Conservation (phyloP, 2,797 vertebrate species). For the Gymnothorax reevesii region DNA sequence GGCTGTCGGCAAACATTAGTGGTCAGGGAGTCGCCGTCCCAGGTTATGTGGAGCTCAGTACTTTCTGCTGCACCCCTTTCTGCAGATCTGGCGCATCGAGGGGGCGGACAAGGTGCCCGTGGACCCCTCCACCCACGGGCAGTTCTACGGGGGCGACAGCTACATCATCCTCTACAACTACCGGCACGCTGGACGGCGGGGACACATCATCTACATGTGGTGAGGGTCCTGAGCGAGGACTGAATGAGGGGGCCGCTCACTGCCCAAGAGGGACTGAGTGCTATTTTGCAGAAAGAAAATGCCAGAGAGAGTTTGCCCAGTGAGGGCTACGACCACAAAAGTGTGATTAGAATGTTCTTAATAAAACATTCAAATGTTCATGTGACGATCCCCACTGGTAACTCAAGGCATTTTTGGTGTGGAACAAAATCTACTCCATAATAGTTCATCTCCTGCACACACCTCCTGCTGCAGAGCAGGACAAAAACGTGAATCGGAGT, state of each 20-base stretch:
- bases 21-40: not conserved
- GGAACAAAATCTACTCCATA: too few species aligned
- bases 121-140: conserved; percentile 78
- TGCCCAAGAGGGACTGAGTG: not conserved
- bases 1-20: not conserved
- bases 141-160: conserved; percentile 98
- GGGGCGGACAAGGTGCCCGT: conserved; percentile 82
- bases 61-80: not conserved
- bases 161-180: conserved; percentile 95
- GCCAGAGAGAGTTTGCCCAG: not conserved
- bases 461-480: not conserved
- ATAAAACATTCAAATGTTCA: too few species aligned
- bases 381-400: too few species aligned
- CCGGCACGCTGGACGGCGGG: conserved; percentile 77
- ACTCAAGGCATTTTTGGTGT: too few species aligned
- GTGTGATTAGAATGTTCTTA: too few species aligned
- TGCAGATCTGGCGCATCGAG: conserved; percentile 95
- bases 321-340: not conserved
- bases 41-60: not conserved
- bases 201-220: conserved; percentile 98
- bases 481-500: not conserved
- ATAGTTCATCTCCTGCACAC: too few species aligned
- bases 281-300: not conserved
- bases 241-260: not conserved
- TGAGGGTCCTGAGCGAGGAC: conserved; percentile 57